Percentiles rank a stretch among this genome's conserved stretches.
Evolutionary conservation across 2,888 invertebrate species (phyloP).

Genomic region (Latrodectus hesperus): DNA sequence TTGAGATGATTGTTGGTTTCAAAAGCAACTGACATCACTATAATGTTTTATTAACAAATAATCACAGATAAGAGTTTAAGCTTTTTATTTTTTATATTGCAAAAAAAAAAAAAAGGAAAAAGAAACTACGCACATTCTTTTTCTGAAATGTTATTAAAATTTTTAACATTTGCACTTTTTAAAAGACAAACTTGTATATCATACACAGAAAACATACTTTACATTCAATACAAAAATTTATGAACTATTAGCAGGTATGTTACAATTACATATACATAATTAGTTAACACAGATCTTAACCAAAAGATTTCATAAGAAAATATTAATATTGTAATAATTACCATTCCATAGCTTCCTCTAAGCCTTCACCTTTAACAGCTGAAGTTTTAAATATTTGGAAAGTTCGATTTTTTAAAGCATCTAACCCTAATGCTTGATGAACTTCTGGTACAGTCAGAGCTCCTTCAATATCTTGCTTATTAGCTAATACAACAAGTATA

Average conservation of each 20-base stretch:
- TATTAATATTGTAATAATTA: conserved; percentile 73
- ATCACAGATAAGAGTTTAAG: too few species aligned
- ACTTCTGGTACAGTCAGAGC: conserved; percentile 97
- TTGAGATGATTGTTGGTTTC: too few species aligned
- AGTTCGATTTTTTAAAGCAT: conserved; percentile 95
- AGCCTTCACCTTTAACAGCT: conserved; percentile 97
- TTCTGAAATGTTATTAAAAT: too few species aligned
- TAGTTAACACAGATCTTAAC: background rate
- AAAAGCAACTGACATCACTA: too few species aligned
- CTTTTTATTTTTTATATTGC: too few species aligned
- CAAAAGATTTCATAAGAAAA: background rate
- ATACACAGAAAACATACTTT: background rate
- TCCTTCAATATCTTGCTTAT: conserved; percentile 99
- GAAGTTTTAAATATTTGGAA: conserved; percentile 99
- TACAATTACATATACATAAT: background rate
- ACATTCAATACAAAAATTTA: too few species aligned
- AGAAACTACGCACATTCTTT: too few species aligned
- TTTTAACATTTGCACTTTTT: too few species aligned
- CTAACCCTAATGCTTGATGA: conserved; percentile 95
- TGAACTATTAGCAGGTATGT: too few species aligned
- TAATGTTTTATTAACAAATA: too few species aligned
- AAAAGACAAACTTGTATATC: conserved; percentile 6
- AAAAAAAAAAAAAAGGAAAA: too few species aligned
- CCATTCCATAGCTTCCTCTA: conserved; percentile 99
- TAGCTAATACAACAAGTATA: conserved; percentile 95